Evolutionary conservation across 2,888 invertebrate species (phyloP).

Genomic region (Acleris sparsana): DNA sequence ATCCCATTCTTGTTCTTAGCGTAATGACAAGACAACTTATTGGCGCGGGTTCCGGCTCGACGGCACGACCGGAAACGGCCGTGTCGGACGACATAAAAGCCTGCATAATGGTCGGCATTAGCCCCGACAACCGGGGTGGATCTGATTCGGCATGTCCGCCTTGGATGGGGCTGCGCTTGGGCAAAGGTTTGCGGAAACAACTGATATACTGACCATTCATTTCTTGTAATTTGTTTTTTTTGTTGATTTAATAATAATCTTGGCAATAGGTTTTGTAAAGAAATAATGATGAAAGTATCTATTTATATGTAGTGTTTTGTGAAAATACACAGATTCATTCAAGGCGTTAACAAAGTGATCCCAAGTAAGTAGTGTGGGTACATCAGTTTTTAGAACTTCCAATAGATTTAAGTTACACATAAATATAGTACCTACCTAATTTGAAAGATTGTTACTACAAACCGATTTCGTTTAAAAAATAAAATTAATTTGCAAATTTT

Average conservation of each 20-base stretch:
- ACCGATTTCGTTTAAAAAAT: no score
- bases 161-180: neutral
- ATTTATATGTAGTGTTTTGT: no score
- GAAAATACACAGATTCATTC: no score
- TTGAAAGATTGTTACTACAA: no score
- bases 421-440: no score
- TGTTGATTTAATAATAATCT: neutral
- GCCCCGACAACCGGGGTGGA: conserved; percentile 48
- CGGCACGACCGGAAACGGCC: conserved; percentile 14
- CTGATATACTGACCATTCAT: neutral
- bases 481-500: no score
- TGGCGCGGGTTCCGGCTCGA: conserved; percentile 8
- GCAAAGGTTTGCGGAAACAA: neutral
- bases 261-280: no score
- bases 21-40: neutral
- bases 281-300: no score
- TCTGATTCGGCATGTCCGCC: conserved; percentile 4
- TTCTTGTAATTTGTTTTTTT: neutral
- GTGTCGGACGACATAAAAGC: conserved; percentile 3
- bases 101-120: conserved; percentile 49
- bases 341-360: no score
- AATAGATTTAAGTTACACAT: no score
- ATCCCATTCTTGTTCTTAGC: neutral
- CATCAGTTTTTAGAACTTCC: no score
- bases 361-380: no score